Conservation (phyloP, 1,140 invertebrate genomes). For the Polypedilum vanderplanki region DNA sequence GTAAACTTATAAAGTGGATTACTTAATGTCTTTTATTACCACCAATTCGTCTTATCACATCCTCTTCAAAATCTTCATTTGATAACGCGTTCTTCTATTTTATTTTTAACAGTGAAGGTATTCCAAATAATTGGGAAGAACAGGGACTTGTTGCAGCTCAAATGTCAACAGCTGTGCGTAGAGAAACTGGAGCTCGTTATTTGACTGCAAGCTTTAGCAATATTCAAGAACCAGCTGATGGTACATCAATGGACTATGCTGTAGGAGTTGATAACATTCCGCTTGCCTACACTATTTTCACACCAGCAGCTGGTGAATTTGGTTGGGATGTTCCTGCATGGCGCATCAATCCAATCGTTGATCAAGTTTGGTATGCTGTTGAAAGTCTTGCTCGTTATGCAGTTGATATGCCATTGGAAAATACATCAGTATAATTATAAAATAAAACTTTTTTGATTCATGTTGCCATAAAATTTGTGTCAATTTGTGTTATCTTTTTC, state of each 20-base stretch:
- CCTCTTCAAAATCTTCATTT: not conserved
- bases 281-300: not conserved
- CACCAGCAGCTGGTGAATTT: not conserved
- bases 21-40: not conserved
- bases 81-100: not conserved
- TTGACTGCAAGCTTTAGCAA: not conserved
- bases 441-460: not conserved
- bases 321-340: not conserved
- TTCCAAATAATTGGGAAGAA: not conserved
- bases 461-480: no score
- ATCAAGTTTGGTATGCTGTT: not conserved
- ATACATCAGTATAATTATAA: not conserved
- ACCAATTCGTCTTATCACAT: not conserved
- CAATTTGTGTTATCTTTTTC: no score
- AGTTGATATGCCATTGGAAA: not conserved
- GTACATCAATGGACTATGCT: not conserved
- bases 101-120: slow-evolving; percentile 14
- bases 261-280: not conserved
- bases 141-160: not conserved
- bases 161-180: not conserved
- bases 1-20: not conserved
- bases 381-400: not conserved
- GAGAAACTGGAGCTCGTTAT: not conserved
- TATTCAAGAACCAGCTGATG: not conserved
- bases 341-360: not conserved